Base-by-base conservation (phyloP, 2,888 invertebrate species). In the Unio pictorum region DNA sequence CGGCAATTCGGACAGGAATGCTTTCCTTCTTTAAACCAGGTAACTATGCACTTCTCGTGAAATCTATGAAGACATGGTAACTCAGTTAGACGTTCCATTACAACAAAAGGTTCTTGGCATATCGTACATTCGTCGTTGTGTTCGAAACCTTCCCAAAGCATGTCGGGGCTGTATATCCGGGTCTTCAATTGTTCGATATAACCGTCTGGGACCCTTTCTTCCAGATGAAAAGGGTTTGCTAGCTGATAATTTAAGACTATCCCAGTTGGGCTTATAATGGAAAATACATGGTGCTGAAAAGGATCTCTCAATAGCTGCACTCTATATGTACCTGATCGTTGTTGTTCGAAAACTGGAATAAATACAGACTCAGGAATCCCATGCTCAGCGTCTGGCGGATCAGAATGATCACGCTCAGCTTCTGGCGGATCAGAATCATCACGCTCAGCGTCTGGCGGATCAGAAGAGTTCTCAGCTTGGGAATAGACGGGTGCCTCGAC, bases 1-100 rank as follows among this genome's bases (percentile, higher is more conserved):
- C 92, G 87, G 79, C 92, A 92, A 18, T 91, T 88, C 3, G 92
- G 92, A 75, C 92, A 92, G 73, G 91, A 90, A 78, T 92, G 91
- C 78, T 92, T 91, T 74, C 91, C 91, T 67, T 91, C 84, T 11
- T 87, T 86, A 20, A 92, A 84, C 92, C 92, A 92, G 20, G 85
- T 79, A 78, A 91, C 83, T 60, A 92, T 91, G 81, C 92, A 92
- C 23, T 86, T 79, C 73, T 91, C 88, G 78, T 92, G 92, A 82
- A 91, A 92, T 67, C 88, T 88, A 78, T 92, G 92, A 7, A 91
- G 90, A 83, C 92, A 92, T 1, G 92, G 92, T 68, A 92, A 86
- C 3, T 91, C 91, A 80, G 91, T 91, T 56, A 92, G 81, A 26
- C 87, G 67, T 7, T 87, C 87, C 15, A 87, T 87, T 56, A 77